Percentiles rank a stretch among this genome's conserved stretches.
These are phyloP conservation scores for Syrista parreyssii DNA, from an alignment of 2,888 invertebrate genomes.

Conservation along the genomic window DNA sequence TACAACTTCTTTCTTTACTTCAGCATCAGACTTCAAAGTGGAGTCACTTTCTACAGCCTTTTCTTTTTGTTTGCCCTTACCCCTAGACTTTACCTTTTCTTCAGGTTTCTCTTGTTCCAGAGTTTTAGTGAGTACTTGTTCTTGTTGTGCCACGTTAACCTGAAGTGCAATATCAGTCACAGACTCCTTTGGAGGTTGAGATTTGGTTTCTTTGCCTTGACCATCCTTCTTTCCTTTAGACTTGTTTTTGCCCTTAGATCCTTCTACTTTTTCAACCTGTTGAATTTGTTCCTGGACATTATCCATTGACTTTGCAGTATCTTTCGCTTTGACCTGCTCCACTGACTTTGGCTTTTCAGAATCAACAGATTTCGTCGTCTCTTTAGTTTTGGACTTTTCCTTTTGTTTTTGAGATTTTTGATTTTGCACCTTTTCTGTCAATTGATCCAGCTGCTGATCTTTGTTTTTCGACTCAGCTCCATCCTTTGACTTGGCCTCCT, in stretches of 20 bases:
- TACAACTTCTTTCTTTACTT: not conserved
- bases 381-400: not conserved
- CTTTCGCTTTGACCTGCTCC: conserved; percentile 11
- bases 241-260: conserved; percentile 20
- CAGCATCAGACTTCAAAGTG: not conserved
- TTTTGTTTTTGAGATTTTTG: not conserved
- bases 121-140: not conserved
- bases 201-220: not conserved
- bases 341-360: conserved; percentile 11
- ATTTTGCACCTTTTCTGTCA: conserved; percentile 2
- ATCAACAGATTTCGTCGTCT: not conserved
- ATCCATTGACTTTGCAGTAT: not conserved
- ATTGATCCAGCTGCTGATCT: conserved; percentile 1
- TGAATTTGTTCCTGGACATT: not conserved
- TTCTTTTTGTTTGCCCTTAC: conserved; percentile 27
- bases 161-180: not conserved
- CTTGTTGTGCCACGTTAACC: not conserved
- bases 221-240: conserved; percentile 8
- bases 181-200: not conserved
- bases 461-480: not conserved
- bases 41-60: conserved; percentile 7
- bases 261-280: not conserved
- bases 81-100: conserved; percentile 17
- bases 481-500: conserved; percentile 4
- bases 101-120: conserved; percentile 8